Conservation (phyloP, 2,113 vertebrate genomes). For the Mystacornis crossleyi region DNA sequence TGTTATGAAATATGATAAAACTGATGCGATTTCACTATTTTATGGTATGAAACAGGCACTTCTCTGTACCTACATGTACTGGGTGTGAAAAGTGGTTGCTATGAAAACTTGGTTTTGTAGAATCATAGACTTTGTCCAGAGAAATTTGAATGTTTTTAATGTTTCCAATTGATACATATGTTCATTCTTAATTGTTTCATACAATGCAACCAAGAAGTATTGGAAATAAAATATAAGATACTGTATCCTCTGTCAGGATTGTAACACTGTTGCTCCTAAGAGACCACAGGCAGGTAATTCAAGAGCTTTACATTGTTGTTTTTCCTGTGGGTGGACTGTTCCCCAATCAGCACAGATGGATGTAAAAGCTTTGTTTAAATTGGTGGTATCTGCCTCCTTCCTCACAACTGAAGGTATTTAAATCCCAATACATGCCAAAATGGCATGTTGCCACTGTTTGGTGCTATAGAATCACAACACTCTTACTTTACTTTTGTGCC, state of each 20-base stretch:
- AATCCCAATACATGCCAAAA: background rate
- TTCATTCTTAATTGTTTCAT: background rate
- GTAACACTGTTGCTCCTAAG: background rate
- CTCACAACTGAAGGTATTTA: background rate
- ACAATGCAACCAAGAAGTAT: background rate
- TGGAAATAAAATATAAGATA: background rate
- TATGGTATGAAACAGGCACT: background rate
- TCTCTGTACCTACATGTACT: fast-evolving
- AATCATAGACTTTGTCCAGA: background rate
- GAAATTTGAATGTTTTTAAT: background rate
- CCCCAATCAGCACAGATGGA: background rate
- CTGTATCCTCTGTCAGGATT: background rate
- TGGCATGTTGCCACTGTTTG: background rate
- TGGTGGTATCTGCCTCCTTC: background rate
- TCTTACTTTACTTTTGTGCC: background rate
- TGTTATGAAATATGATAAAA: background rate
- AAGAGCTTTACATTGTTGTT: background rate
- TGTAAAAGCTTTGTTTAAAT: background rate
- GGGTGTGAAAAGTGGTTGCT: background rate
- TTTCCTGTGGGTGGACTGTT: background rate
- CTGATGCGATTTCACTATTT: background rate
- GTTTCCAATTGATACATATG: background rate
- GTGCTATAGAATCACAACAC: background rate
- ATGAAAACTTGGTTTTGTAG: background rate
- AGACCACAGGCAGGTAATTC: background rate